phyloP scores from a whole-genome alignment of 2,113 vertebrate genomes.

The human region DNA sequence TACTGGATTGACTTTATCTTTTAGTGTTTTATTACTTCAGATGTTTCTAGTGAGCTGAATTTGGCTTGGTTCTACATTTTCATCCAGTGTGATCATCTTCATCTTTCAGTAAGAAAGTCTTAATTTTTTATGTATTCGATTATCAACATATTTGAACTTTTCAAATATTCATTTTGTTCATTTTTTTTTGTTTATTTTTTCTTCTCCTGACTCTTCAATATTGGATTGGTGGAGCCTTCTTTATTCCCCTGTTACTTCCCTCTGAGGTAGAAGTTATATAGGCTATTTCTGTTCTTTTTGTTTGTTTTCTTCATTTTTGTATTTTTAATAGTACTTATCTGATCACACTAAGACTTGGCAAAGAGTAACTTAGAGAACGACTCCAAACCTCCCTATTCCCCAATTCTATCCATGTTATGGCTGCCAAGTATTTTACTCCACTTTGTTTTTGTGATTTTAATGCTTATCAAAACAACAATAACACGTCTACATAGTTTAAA shows the following conservation, averaged over 20 bases:
- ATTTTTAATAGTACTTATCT: not conserved
- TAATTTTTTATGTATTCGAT: not conserved
- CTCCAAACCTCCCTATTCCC: not conserved
- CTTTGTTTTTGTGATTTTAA: not conserved
- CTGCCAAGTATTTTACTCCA: not conserved
- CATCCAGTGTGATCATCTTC: not conserved
- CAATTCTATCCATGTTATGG: too few relatives aligned
- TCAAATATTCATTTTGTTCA: not conserved
- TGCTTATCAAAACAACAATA: not conserved
- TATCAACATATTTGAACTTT: not conserved
- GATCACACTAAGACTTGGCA: not conserved
- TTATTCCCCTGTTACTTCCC: not conserved
- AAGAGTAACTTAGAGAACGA: not conserved
- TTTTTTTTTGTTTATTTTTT: not conserved
- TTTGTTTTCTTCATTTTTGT: not conserved
- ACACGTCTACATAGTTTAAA: not conserved
- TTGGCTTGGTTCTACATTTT: not conserved
- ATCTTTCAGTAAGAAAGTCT: not conserved
- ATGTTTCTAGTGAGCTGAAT: not conserved
- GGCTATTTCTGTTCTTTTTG: not conserved
- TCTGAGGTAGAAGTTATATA: not conserved
- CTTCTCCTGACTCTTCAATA: not conserved
- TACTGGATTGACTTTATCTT: not conserved
- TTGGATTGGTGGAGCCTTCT: not conserved
- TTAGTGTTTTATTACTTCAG: not conserved